Percentiles rank a stretch among this genome's conserved stretches.
Evolutionary conservation across 2,888 invertebrate genomes (phyloP).

Genomic region (Nezara viridula): DNA sequence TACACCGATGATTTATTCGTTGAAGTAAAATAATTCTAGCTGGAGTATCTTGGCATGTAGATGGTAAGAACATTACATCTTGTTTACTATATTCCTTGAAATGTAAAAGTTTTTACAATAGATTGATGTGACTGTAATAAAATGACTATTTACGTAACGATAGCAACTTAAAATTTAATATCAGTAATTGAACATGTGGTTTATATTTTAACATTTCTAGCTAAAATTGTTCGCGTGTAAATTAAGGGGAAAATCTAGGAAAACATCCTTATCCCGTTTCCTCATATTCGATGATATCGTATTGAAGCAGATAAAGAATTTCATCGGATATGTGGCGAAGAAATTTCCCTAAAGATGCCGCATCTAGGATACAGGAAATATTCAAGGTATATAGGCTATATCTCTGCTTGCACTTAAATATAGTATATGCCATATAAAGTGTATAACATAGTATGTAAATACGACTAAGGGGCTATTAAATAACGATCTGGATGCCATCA

Average conservation of each 20-base stretch:
- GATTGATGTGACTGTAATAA: neutral
- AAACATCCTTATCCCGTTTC: neutral
- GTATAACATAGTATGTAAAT: too few species aligned
- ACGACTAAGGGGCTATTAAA: too few species aligned
- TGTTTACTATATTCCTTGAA: too few species aligned
- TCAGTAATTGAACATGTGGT: neutral
- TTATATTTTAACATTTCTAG: neutral
- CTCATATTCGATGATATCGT: neutral
- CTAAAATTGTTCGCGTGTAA: neutral
- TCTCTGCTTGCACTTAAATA: too few species aligned
- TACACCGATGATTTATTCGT: too few species aligned
- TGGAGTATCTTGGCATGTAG: too few species aligned
- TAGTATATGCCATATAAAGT: too few species aligned
- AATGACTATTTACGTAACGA: neutral
- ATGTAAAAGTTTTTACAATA: too few species aligned
- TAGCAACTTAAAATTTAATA: neutral
- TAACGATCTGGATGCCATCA: too few species aligned
- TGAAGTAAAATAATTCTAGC: too few species aligned
- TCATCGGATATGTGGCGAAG: neutral
- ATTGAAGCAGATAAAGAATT: neutral
- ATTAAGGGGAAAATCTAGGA: neutral
- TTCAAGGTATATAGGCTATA: slow-evolving; percentile 43
- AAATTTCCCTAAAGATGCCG: slow-evolving; percentile 44
- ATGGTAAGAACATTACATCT: too few species aligned
- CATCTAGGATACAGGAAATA: neutral